Evolutionary conservation across 2,113 vertebrate species (phyloP), one percentile per base, ranked within the genome.

Genomic region (Dipodomys stephensi): DNA sequence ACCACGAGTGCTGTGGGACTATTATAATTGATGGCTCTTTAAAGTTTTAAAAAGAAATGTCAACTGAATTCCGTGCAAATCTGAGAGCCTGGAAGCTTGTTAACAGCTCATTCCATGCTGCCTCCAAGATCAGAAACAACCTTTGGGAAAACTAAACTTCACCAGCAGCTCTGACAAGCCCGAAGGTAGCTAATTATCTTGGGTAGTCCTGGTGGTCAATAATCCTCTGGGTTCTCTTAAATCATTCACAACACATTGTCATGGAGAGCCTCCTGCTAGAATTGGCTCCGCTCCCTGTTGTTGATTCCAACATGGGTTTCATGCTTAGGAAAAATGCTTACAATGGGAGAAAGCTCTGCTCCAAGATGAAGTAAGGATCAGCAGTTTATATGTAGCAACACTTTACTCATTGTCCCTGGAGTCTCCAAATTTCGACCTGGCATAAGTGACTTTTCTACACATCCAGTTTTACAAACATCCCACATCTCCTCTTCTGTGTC

Each of bases 21-120:
- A 4, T 35, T 83, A 32, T 88, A 73, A 95, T 78, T 87, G 81
- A 83, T 76, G 62, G 64, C 39, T 49, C 25, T 90, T 87, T 90
- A 60, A 69, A 93, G 32, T 83, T 39, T 92, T 78, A 91, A 91
- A 88, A 94, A 53, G 82, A 95, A 96, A 68, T 71, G 25, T 85
- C 62, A 78, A 23, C 49, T 81, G 68, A 93, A 88, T 18, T 68
- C 72, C 77, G n/a, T 81, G 46, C 53, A 91, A 49, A 96, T 76
- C 13, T 69, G 44, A 88, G 49, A 76, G 4, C 32, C 64, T 77
- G 27, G 44, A 91, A 83, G 46, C 57, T 46, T 83, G 83, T 79
- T 83, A 79, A 39, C 32, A 95, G 68, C 30, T 89, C 84, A 69
- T 77, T 28, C 39, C 53, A 7, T 27, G 18, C 22, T 53, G 13